A percentile compares a stretch with the other conserved stretches of the same genome.
Evolutionary conservation across 2,888 invertebrate species (phyloP).

Genomic region (Rotaria socialis): DNA sequence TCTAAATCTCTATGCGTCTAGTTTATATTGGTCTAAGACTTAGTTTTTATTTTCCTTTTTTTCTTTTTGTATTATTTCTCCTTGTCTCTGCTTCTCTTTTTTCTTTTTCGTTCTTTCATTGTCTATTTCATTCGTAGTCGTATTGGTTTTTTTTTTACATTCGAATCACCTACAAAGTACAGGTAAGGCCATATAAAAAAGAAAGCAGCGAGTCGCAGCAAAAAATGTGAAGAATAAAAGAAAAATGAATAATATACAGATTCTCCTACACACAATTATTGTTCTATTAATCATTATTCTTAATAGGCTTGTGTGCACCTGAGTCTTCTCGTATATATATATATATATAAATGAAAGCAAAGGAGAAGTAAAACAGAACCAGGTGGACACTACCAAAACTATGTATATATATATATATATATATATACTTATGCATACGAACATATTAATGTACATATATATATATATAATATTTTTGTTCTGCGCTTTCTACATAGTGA

Average conservation of each 20-base stretch:
- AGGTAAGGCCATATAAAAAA: background rate
- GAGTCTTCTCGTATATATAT: background rate
- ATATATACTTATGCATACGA: too few relatives aligned
- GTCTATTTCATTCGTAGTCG: background rate
- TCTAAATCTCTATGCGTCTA: background rate
- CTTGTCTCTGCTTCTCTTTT: background rate
- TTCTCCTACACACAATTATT: background rate
- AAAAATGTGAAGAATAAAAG: background rate
- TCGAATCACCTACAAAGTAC: background rate
- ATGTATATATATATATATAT: background rate
- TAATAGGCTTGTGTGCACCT: background rate
- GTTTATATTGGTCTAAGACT: background rate
- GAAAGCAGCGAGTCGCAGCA: background rate
- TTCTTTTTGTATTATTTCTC: background rate
- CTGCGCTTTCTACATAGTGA: background rate
- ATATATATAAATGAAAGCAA: background rate
- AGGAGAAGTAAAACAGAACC: background rate
- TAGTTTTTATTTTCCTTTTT: slow-evolving; percentile 17
- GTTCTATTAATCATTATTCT: background rate
- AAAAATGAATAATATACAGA: background rate
- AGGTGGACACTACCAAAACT: background rate
- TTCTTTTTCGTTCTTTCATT: background rate
- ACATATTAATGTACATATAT: too few relatives aligned
- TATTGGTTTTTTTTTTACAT: background rate
- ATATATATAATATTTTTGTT: background rate